Evolutionary conservation across 2,888 invertebrate genomes (phyloP).

Genomic region (Synergus itoensis): DNA sequence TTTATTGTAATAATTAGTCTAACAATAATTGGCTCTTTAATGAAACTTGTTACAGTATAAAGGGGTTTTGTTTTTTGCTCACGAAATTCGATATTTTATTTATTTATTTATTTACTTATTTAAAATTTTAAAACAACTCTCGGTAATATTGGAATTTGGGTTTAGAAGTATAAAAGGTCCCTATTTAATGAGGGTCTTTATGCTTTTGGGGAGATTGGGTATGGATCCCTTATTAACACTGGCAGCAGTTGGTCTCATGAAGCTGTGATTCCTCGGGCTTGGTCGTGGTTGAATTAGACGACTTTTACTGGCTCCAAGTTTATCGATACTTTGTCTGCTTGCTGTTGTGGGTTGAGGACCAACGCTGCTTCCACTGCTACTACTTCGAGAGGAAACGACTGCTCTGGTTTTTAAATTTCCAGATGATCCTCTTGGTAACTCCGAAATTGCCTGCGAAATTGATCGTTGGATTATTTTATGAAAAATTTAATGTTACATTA

Average conservation of each 20-base stretch:
- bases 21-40: slow-evolving; percentile 25
- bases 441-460: slow-evolving; percentile 33
- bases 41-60: slow-evolving; percentile 41
- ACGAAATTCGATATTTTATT: slow-evolving; percentile 13
- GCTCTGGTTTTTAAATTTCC: slow-evolving; percentile 51
- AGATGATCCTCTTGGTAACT: slow-evolving; percentile 39
- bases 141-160: slow-evolving; percentile 40
- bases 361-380: slow-evolving; percentile 78
- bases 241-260: slow-evolving; percentile 93
- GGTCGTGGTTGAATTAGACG: slow-evolving; percentile 69
- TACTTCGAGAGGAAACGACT: slow-evolving; percentile 74
- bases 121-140: slow-evolving; percentile 35
- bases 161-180: slow-evolving; percentile 32
- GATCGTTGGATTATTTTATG: neutral
- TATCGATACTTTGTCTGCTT: slow-evolving; percentile 59
- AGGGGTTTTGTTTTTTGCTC: slow-evolving; percentile 25
- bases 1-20: slow-evolving; percentile 46
- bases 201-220: slow-evolving; percentile 73
- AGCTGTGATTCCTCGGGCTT: slow-evolving; percentile 77
- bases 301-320: slow-evolving; percentile 58
- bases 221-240: slow-evolving; percentile 86
- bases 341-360: slow-evolving; percentile 66
- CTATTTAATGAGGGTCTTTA: slow-evolving; percentile 71
- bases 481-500: neutral
- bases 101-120: slow-evolving; percentile 22